Percentiles rank a stretch among this genome's conserved stretches.
Conservation (phyloP, 2,113 vertebrate species). For the Labeo rohita region DNA sequence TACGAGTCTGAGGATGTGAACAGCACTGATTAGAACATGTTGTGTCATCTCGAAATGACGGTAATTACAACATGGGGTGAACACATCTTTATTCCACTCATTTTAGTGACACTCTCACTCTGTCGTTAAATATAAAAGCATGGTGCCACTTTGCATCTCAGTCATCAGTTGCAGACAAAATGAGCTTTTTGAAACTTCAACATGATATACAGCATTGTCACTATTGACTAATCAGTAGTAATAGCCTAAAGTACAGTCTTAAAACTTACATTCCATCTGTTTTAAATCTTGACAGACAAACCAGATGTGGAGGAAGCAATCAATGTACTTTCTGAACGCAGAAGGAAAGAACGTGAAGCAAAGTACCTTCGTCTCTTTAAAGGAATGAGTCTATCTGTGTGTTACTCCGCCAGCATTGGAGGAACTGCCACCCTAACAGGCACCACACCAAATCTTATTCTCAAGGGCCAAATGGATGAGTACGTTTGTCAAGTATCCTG, state of each 20-base stretch:
- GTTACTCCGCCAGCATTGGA: constrained; percentile 92
- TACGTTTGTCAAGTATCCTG: constrained; percentile 67
- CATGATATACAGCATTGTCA: background rate
- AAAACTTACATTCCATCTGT: background rate
- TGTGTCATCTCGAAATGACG: too few relatives aligned
- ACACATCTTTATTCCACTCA: too few relatives aligned
- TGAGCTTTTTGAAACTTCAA: too few relatives aligned
- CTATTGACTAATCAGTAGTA: background rate
- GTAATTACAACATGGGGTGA: too few relatives aligned
- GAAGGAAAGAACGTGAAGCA: constrained; percentile 25
- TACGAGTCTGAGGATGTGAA: too few relatives aligned
- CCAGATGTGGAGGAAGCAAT: background rate
- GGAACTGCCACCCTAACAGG: constrained; percentile 92
- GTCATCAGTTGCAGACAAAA: too few relatives aligned
- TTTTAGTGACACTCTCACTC: too few relatives aligned
- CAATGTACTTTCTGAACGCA: constrained; percentile 4
- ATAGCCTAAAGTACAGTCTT: background rate
- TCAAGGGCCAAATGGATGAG: constrained; percentile 88
- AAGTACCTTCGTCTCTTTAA: constrained; percentile 79
- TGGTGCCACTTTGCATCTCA: too few relatives aligned
- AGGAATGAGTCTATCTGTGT: constrained; percentile 87
- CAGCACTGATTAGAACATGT: too few relatives aligned
- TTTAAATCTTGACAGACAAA: constrained; percentile 26
- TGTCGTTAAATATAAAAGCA: too few relatives aligned
- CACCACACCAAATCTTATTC: constrained; percentile 89